A percentile compares a stretch with the other conserved stretches of the same genome.
Evolutionary conservation across 2,888 invertebrate genomes (phyloP).

Genomic region (Apamea epomidion): DNA sequence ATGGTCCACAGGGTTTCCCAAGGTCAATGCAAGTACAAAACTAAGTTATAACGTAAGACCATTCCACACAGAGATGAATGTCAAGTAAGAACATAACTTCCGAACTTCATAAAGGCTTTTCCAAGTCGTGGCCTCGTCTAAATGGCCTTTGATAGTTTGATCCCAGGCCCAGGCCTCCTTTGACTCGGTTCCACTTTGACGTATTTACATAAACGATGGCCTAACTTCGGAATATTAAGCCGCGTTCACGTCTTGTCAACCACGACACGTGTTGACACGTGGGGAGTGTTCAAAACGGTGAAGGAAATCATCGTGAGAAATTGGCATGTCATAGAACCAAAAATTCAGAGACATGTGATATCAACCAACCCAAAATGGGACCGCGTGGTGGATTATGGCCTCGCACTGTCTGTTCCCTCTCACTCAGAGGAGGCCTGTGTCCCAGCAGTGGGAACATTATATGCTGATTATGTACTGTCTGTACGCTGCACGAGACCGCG

Average conservation of each 20-base stretch:
- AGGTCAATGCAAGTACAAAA: not conserved
- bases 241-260: not conserved
- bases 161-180: constrained; percentile 30
- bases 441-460: too few relatives aligned
- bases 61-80: constrained; percentile 29
- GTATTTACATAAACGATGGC: constrained; percentile 45
- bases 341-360: not conserved
- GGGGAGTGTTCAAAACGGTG: not conserved
- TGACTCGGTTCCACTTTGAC: constrained; percentile 44
- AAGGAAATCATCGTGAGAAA: not conserved
- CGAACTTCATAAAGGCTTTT: constrained; percentile 49
- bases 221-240: constrained; percentile 11
- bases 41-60: not conserved
- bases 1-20: too few relatives aligned
- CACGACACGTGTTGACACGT: too few relatives aligned
- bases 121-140: constrained; percentile 32
- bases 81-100: constrained; percentile 35
- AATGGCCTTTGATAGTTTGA: constrained; percentile 49
- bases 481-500: not conserved
- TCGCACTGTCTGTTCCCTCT: not conserved
- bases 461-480: too few relatives aligned
- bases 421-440: too few relatives aligned
- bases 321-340: not conserved
- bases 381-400: not conserved
- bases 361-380: not conserved